Conservation (phyloP, 2,888 invertebrate genomes). For the Eupithecia vulgata region DNA sequence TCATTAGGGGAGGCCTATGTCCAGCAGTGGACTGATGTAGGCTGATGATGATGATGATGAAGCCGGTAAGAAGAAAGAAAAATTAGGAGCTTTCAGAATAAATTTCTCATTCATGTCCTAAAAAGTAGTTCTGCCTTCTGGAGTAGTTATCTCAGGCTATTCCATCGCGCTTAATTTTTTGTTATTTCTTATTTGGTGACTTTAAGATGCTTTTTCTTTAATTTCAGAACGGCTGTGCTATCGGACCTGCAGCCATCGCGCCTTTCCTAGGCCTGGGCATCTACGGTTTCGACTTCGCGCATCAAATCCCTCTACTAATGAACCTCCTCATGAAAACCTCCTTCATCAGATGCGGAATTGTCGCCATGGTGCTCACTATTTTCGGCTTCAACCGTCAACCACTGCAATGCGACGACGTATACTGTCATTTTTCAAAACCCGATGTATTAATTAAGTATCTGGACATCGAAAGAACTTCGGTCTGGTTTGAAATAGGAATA, state of each 20-base stretch:
- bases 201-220: conserved; percentile 11
- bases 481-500: conserved; percentile 82
- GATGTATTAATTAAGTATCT: conserved; percentile 85
- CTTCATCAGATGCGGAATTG: conserved; percentile 87
- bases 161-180: neutral
- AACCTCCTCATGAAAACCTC: conserved; percentile 86
- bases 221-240: conserved; percentile 87
- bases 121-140: neutral
- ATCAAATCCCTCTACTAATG: conserved; percentile 85
- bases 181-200: neutral
- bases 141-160: neutral
- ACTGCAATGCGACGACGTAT: conserved; percentile 84
- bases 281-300: conserved; percentile 88
- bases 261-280: conserved; percentile 87
- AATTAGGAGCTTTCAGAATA: too few species aligned
- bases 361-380: conserved; percentile 85
- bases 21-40: too few species aligned
- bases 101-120: neutral
- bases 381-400: conserved; percentile 85
- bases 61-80: too few species aligned
- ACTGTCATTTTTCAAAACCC: conserved; percentile 87
- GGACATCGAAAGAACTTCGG: conserved; percentile 83
- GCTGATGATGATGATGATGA: too few species aligned
- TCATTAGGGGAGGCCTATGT: too few species aligned
- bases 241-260: conserved; percentile 86